Evolutionary conservation across 2,113 vertebrate genomes (phyloP), one percentile per base, ranked within the genome.

Genomic region (Vulpes vulpes): DNA sequence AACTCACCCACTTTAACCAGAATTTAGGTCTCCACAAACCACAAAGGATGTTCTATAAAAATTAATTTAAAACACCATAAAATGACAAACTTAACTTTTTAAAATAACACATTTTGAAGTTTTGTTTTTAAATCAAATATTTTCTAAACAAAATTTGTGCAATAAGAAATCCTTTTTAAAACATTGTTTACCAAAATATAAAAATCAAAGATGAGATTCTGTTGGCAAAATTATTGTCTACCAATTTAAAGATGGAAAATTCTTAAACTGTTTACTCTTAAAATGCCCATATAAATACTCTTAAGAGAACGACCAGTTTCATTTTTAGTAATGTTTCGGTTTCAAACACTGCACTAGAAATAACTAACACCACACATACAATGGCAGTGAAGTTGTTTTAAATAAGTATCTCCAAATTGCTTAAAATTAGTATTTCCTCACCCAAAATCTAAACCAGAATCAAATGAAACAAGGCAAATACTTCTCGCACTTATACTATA

Each of bases 241-340:
- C 25, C 91, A 74, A 80, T 86, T 85, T 92, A 91, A 93, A 95
- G 60, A 73, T 0, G 12, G 5, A 92, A 89, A 84, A 81, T 59
- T 59, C 38, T 96, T 95, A 35, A 96, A 92, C 10, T 62, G 4
- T 30, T 95, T 93, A 89, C 43, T 92, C 69, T 79, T 93, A 91
- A 93, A 93, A 90, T 69, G 32, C 71, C 65, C 78, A 84, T 19
- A 20, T 91, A 95, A 97, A 86, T 83, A 90, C 79, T 80, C 71
- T 89, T 74, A 89, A 84, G 49, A 92, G 8, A 87, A 92, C 2
- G 59, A 64, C 53, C 67, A 87, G 69, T 95, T 97, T 97, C 55
- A 87, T 84, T 96, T 96, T 93, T 64, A 76, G 59, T 20, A 76
- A 90, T 73, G 30, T 95, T 89, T 97, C 82, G 38, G 74, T 94